Conservation (phyloP, 2,113 vertebrate species). For the Anhinga anhinga region DNA sequence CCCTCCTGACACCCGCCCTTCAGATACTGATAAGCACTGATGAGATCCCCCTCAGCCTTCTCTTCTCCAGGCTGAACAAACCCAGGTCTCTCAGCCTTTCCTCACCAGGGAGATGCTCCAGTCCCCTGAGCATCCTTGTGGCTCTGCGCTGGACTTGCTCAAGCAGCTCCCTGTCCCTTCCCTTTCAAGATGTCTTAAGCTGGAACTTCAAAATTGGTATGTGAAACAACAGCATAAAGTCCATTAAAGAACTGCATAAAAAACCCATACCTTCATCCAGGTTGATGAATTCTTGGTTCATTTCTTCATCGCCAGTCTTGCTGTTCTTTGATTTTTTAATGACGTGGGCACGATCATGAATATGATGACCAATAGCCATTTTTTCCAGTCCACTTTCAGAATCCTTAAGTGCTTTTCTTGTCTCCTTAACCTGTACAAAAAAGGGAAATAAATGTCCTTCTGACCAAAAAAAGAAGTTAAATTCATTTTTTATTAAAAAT, state of each 20-base stretch:
- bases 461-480: not conserved
- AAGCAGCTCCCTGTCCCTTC: too few species aligned
- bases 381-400: conserved; percentile 90
- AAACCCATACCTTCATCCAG: conserved; percentile 86
- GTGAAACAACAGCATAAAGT: not conserved
- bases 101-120: too few species aligned
- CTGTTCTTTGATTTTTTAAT: conserved; percentile 85
- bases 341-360: conserved; percentile 88
- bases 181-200: not conserved
- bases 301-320: conserved; percentile 88
- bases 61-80: too few species aligned
- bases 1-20: too few species aligned
- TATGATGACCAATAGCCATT: conserved; percentile 92
- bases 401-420: conserved; percentile 84
- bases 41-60: too few species aligned
- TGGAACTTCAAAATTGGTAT: not conserved
- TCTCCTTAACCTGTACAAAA: conserved; percentile 85
- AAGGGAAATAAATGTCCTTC: not conserved
- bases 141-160: too few species aligned
- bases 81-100: too few species aligned
- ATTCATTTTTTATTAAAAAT: not conserved
- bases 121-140: too few species aligned
- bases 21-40: too few species aligned
- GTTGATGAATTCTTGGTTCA: conserved; percentile 94
- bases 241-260: not conserved